Conservation (phyloP, 2,888 invertebrate species). For the Drosophila austrosaltans region DNA sequence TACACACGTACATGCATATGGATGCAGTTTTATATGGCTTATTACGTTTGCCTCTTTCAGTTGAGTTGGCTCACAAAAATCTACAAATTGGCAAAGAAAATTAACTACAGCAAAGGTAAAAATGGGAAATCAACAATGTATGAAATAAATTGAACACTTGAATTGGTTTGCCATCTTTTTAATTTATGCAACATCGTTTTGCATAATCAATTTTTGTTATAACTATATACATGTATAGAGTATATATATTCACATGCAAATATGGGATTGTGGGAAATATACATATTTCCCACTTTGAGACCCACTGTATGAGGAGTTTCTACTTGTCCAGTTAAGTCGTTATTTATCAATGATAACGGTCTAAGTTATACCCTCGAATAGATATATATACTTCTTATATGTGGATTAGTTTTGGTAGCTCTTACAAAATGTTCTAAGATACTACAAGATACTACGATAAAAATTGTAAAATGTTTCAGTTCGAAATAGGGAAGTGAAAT, state of each 20-base stretch:
- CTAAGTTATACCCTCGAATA: no score
- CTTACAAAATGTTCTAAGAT: no score
- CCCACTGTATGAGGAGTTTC: no score
- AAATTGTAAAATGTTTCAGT: no score
- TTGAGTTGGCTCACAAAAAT: slow-evolving; percentile 5
- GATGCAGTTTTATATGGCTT: slow-evolving; percentile 13
- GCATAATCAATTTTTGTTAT: slow-evolving; percentile 4
- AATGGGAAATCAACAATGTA: slow-evolving; percentile 2
- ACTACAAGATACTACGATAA: no score
- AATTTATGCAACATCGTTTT: slow-evolving; percentile 7
- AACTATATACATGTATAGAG: neutral
- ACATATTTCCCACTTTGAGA: no score
- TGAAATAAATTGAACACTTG: slow-evolving; percentile 6
- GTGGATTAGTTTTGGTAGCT: no score
- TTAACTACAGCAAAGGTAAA: neutral
- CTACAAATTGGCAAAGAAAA: slow-evolving; percentile 2
- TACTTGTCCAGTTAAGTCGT: no score
- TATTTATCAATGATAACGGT: no score
- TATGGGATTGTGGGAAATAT: no score
- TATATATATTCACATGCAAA: neutral
- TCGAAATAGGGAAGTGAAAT: no score
- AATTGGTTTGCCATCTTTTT: neutral
- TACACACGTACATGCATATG: neutral
- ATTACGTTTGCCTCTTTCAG: slow-evolving; percentile 9
- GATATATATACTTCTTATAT: no score